These are phyloP conservation scores for Melikaiella ostensackeni DNA, from an alignment of 2,888 invertebrate genomes.

Conservation along the genomic window DNA sequence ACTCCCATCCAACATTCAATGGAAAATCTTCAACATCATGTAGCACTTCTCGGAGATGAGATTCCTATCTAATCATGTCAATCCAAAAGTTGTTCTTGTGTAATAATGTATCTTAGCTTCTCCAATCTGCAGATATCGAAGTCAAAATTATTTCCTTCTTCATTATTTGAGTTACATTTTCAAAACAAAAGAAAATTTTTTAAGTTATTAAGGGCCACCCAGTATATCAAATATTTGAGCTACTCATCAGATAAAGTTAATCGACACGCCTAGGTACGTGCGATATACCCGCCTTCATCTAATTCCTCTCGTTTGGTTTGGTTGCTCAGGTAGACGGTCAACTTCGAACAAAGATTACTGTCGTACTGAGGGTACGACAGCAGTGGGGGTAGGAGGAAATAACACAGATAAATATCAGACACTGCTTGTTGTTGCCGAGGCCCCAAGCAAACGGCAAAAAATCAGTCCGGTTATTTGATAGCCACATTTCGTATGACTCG, in stretches of 20 bases:
- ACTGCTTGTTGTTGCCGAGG: too few relatives aligned
- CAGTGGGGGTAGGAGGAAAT: too few relatives aligned
- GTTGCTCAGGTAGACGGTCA: too few relatives aligned
- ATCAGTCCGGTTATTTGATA: too few relatives aligned
- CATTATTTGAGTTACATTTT: neutral
- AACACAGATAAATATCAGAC: too few relatives aligned
- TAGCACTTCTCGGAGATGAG: neutral
- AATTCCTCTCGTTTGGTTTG: constrained; percentile 54
- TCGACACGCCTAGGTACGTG: constrained; percentile 5
- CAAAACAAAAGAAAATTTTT: neutral
- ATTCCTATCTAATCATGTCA: neutral
- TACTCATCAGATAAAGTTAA: neutral
- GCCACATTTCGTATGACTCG: too few relatives aligned
- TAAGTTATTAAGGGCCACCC: neutral
- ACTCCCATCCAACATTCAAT: neutral
- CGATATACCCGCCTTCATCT: constrained; percentile 52
- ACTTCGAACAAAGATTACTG: too few relatives aligned
- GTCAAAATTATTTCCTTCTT: neutral
- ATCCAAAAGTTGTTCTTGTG: neutral
- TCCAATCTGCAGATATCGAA: neutral
- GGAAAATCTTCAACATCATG: neutral
- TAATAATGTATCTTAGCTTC: neutral
- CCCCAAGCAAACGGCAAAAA: too few relatives aligned
- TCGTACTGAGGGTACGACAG: too few relatives aligned
- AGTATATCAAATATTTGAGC: neutral